Base-by-base conservation (phyloP, 2,888 invertebrate genomes). In the Baccha elongata region DNA sequence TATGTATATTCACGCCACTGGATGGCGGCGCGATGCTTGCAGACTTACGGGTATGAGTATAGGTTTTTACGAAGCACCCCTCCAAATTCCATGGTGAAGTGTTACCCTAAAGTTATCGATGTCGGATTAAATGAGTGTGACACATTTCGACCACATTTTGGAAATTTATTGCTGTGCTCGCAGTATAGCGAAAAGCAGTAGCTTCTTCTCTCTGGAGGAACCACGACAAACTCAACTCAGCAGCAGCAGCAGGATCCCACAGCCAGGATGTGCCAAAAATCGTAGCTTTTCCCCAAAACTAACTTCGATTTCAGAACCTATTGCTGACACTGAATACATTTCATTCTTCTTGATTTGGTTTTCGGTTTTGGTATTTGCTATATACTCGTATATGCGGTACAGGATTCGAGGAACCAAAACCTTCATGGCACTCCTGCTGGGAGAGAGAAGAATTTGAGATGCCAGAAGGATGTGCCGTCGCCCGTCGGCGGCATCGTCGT, bases 81-180 rank as follows among this genome's bases (percentile, higher is more conserved):
- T 8, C 19, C 19, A 15, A 19, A 60, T 65, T 17, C 29, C 7
- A 37, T 19, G 58, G 32, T 35, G 17, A 58, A 69, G 74, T 52
- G 52, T 37, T 44, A 67, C 68, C 62, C 62, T 32, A 32, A 72
- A 78, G 72, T 83, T 83, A 83, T 78, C 78, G 83, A 78, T 78
- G 78, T 71, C 72, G 72, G 71, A 83, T 83, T 83, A 83, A 83
- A 83, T 78, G 76, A 83, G 78, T 83, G 78, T 73, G 83, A 83
- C 83, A 83, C 78, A 78, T 72, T 78, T 78, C 83, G 50, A 83
- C 83, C 83, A 68, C 83, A 83, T 83, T 83, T 78, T 58, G 55
- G n/a, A 72, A 83, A 83, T 83, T 83, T 83, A 83, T 83, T 83
- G 78, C 78, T 78, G 11, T 44, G 10, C 62, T 53, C 50, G 71